Evolutionary conservation across 2,888 invertebrate genomes (phyloP).

Genomic region (Clusia tigrina): DNA sequence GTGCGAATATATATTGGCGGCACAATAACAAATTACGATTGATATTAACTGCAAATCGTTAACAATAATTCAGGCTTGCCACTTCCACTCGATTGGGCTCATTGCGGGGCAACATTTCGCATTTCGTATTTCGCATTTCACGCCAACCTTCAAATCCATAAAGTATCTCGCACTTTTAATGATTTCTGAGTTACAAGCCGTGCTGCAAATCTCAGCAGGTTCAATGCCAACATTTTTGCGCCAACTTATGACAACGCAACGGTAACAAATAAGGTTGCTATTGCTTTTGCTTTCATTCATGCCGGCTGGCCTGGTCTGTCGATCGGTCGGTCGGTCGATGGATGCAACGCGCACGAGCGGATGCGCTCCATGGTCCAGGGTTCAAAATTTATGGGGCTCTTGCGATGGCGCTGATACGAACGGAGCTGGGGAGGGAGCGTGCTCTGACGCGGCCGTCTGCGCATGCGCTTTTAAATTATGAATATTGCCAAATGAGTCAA

Average conservation of each 20-base stretch:
- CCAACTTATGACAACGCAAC: conserved; percentile 56
- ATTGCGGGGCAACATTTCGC: conserved; percentile 46
- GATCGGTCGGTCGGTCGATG: not conserved
- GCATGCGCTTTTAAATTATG: conserved; percentile 58
- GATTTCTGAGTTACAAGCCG: conserved; percentile 60
- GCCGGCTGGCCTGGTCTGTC: conserved; percentile 14
- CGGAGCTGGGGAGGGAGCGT: conserved; percentile 19
- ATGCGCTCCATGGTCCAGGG: conserved; percentile 41
- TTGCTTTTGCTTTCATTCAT: conserved; percentile 25
- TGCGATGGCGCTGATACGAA: conserved; percentile 38
- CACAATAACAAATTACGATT: conserved; percentile 42
- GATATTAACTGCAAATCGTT: conserved; percentile 61
- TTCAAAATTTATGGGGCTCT: conserved; percentile 59
- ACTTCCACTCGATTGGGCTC: conserved; percentile 47
- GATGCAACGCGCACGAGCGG: conserved; percentile 30
- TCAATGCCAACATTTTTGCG: conserved; percentile 61
- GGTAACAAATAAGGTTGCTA: conserved; percentile 25
- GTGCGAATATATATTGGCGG: too few species aligned
- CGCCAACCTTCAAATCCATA: conserved; percentile 57
- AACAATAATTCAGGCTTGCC: conserved; percentile 55
- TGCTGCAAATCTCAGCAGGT: conserved; percentile 55
- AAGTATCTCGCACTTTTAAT: conserved; percentile 58
- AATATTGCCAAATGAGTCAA: conserved; percentile 64
- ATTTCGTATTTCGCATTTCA: conserved; percentile 52
- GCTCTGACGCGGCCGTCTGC: conserved; percentile 36